phyloP scores from a whole-genome alignment of 1,140 invertebrate genomes.

The Brachionus koreanus region DNA sequence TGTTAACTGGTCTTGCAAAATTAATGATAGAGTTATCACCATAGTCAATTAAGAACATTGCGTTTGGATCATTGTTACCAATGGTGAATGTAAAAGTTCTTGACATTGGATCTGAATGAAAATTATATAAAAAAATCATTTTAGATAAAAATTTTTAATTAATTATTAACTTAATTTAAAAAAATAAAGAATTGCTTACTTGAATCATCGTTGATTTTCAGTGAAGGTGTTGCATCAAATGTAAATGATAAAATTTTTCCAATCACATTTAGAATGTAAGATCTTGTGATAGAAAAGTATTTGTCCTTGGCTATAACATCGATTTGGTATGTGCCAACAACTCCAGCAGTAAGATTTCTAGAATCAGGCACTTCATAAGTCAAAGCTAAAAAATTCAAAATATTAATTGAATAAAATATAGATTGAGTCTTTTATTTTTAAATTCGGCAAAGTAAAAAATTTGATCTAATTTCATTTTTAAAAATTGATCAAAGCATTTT shows the following conservation, averaged over 20 bases:
- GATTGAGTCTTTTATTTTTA: too few species aligned
- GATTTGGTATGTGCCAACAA: neutral
- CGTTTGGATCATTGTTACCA: neutral
- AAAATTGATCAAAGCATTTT: too few species aligned
- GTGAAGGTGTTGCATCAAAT: neutral
- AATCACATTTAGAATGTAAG: neutral
- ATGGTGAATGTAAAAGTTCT: neutral
- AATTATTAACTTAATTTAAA: neutral
- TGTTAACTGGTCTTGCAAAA: neutral
- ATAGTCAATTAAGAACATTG: neutral
- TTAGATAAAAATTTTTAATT: neutral
- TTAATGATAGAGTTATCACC: neutral
- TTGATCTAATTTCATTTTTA: too few species aligned
- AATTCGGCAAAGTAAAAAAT: too few species aligned
- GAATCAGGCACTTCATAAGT: neutral
- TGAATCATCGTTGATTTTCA: constrained; percentile 1
- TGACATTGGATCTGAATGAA: neutral
- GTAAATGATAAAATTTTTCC: neutral
- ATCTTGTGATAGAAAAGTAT: neutral
- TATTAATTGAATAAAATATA: too few species aligned
- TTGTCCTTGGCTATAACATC: neutral
- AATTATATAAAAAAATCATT: neutral
- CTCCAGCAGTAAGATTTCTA: neutral
- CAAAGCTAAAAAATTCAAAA: neutral
- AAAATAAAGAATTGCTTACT: neutral